Base-by-base conservation (phyloP, 2,113 vertebrate species). In the Eubucco bourcierii region DNA sequence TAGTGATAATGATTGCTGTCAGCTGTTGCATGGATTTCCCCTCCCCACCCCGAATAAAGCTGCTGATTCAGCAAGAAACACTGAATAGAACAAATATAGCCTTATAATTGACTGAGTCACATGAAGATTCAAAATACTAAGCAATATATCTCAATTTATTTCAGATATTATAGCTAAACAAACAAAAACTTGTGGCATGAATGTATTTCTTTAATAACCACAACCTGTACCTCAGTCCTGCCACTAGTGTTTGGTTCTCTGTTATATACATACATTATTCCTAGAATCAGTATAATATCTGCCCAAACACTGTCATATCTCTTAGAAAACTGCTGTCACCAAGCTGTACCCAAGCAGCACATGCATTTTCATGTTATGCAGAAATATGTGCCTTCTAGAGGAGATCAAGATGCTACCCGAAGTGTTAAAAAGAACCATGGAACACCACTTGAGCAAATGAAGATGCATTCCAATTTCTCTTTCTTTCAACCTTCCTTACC, bases 401-500 rank as follows among this genome's bases (percentile, higher is more conserved):
- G 28, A 77, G 31, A 85, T 64, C 55, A 93, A 80, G 20, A 44
- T 27, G 12, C 46, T 87, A 41, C 64, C 41, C 23, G 44, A 89
- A 92, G 17, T 20, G 17, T 64, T 77, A 66, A 73, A 82, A 87
- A 75, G 64, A 82, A 76, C 5, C 29, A 20, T 25, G 59, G 60
- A 90, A 68, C 63, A 82, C 64, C 37, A 88, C n/a, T 46, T 72
- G 39, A 81, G 33, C 33, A 90, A 52, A 74, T 25, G 14, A 93
- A 90, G 53, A 94, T 34, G 10, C 19, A 90, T 63, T 83, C 31
- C 31, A 47, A 18, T 64, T 76, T 95, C 78, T 29, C 73, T 74
- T 86, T 92, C 28, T 87, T 87, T 85, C 65, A 94, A 55, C 58
- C 28, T 90, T 84, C 52, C 41, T 92, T 87, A 89, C 17, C 33